These are phyloP conservation scores for Zelleria hepariella DNA, from an alignment of 2,888 invertebrate species.

Conservation along the genomic window DNA sequence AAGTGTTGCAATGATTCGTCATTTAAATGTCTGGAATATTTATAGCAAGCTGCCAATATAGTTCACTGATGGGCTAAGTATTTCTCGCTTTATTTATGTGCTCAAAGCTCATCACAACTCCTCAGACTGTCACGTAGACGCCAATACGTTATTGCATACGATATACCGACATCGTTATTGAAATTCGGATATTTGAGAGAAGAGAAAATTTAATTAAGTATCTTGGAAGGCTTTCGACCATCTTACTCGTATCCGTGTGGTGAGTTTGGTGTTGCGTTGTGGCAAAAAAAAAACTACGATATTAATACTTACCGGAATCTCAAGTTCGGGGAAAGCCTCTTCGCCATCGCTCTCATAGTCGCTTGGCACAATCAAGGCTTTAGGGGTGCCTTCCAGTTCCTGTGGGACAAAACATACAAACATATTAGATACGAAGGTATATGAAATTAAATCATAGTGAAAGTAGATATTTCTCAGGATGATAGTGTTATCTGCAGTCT, in stretches of 20 bases:
- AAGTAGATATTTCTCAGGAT: neutral
- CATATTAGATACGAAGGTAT: neutral
- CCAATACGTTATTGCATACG: too few species aligned
- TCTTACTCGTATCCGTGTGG: too few species aligned
- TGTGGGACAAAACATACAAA: conserved; percentile 19
- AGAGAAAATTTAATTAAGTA: too few species aligned
- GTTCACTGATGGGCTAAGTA: neutral
- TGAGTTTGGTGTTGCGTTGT: too few species aligned
- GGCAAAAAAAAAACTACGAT: too few species aligned
- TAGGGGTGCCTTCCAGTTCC: conserved; percentile 49
- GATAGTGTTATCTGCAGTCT: neutral
- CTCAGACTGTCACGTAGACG: too few species aligned
- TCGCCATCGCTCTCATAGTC: conserved; percentile 67
- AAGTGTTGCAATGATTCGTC: neutral
- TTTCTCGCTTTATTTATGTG: neutral
- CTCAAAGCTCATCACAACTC: neutral
- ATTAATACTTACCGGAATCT: conserved; percentile 59
- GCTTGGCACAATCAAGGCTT: conserved; percentile 39
- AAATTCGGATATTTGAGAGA: too few species aligned
- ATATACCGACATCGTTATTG: too few species aligned
- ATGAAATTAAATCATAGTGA: neutral
- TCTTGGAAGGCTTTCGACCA: too few species aligned
- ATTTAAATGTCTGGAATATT: neutral
- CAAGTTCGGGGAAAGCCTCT: conserved; percentile 58
- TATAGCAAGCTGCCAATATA: neutral